A percentile compares a stretch with the other conserved stretches of the same genome.
Conservation (phyloP, 2,888 invertebrate genomes). For the Parelbella ahira region DNA sequence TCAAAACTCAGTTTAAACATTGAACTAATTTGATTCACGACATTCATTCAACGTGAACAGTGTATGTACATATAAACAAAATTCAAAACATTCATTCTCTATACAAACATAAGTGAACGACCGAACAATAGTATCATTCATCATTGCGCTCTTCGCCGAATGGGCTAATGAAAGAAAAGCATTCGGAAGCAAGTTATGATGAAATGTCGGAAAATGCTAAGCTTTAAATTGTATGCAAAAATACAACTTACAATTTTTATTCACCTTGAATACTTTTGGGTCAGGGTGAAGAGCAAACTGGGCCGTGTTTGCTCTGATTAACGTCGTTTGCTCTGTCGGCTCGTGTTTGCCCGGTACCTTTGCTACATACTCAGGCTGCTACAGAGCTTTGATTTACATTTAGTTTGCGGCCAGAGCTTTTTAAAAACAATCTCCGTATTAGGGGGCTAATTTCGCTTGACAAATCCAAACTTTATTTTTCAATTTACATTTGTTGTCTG, state of each 20-base stretch:
- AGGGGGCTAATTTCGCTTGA: no score
- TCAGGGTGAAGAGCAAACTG: conserved; percentile 20
- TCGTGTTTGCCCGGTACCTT: conserved; percentile 13
- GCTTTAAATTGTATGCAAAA: conserved; percentile 12
- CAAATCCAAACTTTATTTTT: no score
- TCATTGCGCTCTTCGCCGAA: conserved; percentile 19
- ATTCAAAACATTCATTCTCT: conserved; percentile 6
- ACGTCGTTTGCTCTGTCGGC: conserved; percentile 4
- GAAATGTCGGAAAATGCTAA: conserved; percentile 3
- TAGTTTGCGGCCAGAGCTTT: no score
- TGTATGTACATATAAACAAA: no score
- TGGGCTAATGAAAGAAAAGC: conserved; percentile 1
- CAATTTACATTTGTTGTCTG: no score
- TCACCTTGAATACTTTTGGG: conserved; percentile 20
- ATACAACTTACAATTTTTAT: conserved; percentile 15
- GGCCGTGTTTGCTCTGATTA: conserved; percentile 18
- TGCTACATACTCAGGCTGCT: no score
- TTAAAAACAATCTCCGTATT: no score
- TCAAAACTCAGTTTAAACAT: no score
- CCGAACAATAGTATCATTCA: conserved; percentile 16
- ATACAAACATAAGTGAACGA: conserved; percentile 1
- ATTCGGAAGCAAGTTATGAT: conserved; percentile 9
- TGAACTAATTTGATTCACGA: no score
- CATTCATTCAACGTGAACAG: no score
- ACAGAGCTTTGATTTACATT: no score